Conservation (phyloP, 2,113 vertebrate species). For the Cyanoramphus novaezelandiae region DNA sequence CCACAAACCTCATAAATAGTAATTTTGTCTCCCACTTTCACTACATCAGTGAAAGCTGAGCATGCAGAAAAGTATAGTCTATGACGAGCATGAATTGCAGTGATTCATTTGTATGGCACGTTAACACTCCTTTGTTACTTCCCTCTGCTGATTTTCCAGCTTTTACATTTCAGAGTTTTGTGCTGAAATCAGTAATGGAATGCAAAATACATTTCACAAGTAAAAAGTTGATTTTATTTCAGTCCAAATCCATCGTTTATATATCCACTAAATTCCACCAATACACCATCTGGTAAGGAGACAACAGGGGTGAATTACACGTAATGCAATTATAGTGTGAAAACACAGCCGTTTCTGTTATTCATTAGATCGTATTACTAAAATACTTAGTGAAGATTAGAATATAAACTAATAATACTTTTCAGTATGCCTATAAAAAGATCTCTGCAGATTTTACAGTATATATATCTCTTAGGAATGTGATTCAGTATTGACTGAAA, state of each 20-base stretch:
- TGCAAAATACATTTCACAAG: background rate
- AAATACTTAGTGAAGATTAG: constrained; percentile 46
- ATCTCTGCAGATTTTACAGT: background rate
- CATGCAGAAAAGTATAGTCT: background rate
- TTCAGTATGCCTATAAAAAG: constrained; percentile 15
- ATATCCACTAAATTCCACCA: background rate
- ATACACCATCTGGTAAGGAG: constrained; percentile 42
- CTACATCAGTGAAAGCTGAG: constrained; percentile 8
- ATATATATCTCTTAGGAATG: background rate
- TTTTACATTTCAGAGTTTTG: constrained; percentile 7
- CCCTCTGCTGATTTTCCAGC: constrained; percentile 14
- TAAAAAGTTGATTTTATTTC: constrained; percentile 47
- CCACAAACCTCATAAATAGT: background rate
- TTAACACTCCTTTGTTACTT: constrained; percentile 13
- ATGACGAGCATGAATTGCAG: background rate
- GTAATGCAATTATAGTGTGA: constrained; percentile 47
- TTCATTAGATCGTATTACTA: constrained; percentile 26
- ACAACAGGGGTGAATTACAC: constrained; percentile 38
- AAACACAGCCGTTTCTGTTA: constrained; percentile 29
- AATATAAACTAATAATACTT: constrained; percentile 31
- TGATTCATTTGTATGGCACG: background rate
- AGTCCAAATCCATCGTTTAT: constrained; percentile 32
- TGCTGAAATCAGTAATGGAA: constrained; percentile 16
- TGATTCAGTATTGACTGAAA: background rate
- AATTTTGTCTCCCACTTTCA: background rate